Base-by-base conservation (phyloP, 2,113 vertebrate species). In the Datnioides undecimradiatus region DNA sequence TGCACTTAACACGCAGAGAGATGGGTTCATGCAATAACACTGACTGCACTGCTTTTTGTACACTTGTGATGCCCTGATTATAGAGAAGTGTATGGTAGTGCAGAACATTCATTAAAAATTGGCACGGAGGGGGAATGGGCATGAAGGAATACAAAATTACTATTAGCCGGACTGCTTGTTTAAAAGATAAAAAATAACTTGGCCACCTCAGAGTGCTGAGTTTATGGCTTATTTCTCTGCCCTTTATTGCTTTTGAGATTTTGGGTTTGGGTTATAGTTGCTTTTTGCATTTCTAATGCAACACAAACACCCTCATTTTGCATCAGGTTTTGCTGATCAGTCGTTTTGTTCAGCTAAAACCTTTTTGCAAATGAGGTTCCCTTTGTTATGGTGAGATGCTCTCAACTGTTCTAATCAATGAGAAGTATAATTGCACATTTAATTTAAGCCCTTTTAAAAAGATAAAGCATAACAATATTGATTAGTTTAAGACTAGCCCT, bases 1-100 rank as follows among this genome's bases (percentile, higher is more conserved):
- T 95, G 96, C 94, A 93, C 90, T 95, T 92, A 74, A 46, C 4
- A 45, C 89, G 90, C 90, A 93, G 84, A 93, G 83, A 67, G 84
- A 76, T 68, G 85, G 79, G 64, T 83, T 88, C 78, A 73, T 80
- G 92, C 79, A 85, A 83, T 87, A 83, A 87, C 49, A 85, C 43
- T 58, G 79, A 89, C 82, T 80, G 88, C 90, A 84, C 87, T 88
- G 82, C 73, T 79, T 85, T 84, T 81, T 87, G 34, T 76, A 67
- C 70, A 59, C 85, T 73, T 73, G 33, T 43, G 48, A 72, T 27
- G 65, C 73, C 84, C 83, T 68, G 21, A 80, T 45, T 34, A 51
- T 41, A 27, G 17, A 8, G 29, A 74, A 19, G 62, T 70, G 60
- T 57, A 36, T 25, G 34, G 19, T 64, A 31, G 78, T 77, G 71